Evolutionary conservation across 2,888 invertebrate genomes (phyloP).

Genomic region (Drymonia ruficornis): DNA sequence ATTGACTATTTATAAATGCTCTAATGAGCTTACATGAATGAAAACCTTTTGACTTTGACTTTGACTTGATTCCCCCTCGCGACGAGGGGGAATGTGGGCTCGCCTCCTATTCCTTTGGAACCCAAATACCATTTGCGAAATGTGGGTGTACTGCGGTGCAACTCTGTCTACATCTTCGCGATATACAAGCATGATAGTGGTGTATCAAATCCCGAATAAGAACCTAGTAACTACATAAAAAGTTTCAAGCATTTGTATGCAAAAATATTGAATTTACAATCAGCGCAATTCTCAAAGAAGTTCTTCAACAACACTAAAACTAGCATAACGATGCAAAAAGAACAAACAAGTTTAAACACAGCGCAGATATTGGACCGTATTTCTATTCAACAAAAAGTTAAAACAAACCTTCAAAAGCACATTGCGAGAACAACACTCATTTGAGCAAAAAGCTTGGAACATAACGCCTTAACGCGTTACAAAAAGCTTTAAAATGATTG

Average conservation of each 20-base stretch:
- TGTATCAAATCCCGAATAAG: background rate
- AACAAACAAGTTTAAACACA: background rate
- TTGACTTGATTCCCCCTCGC: too few relatives aligned
- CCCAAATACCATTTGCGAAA: too few relatives aligned
- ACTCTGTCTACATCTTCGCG: too few relatives aligned
- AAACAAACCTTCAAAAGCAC: background rate
- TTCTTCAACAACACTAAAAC: background rate
- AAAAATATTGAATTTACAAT: background rate
- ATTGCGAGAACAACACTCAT: slow-evolving; percentile 1
- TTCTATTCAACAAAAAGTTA: background rate
- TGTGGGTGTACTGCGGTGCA: too few relatives aligned
- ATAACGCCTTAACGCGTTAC: background rate
- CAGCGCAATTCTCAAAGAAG: background rate
- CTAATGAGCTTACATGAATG: too few relatives aligned
- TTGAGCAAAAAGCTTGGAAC: background rate
- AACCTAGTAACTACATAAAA: background rate
- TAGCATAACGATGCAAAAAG: too few relatives aligned
- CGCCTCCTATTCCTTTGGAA: too few relatives aligned
- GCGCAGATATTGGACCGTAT: background rate
- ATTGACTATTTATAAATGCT: too few relatives aligned
- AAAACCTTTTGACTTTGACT: too few relatives aligned
- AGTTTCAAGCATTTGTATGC: background rate
- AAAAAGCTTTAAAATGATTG: slow-evolving; percentile 1
- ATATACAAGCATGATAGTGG: too few relatives aligned
- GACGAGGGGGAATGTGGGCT: too few relatives aligned